A percentile compares a stretch with the other conserved stretches of the same genome.
Evolutionary conservation across 1,140 invertebrate species (phyloP).

Genomic region (Apis cerana): DNA sequence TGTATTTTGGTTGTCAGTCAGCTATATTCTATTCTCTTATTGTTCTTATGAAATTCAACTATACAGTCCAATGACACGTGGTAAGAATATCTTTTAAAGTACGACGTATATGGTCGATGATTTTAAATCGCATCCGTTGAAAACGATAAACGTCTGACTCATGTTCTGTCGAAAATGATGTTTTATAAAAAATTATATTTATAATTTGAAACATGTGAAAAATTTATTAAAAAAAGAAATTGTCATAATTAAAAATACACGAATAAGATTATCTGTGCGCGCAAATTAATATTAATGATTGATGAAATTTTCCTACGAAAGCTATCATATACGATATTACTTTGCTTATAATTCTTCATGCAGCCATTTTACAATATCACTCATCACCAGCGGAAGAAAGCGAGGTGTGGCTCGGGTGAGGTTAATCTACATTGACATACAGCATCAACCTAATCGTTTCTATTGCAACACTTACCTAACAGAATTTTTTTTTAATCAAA

Average conservation of each 20-base stretch:
- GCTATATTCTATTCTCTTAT: background rate
- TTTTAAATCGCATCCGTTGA: conserved; percentile 14
- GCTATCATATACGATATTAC: background rate
- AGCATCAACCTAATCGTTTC: conserved; percentile 35
- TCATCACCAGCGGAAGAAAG: conserved; percentile 15
- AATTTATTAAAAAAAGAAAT: background rate
- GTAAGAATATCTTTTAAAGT: conserved; percentile 10
- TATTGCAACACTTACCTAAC: background rate
- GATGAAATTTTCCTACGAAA: conserved; percentile 6
- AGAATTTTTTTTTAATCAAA: background rate
- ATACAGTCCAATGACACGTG: conserved; percentile 35
- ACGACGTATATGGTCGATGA: background rate
- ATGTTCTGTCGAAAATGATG: background rate
- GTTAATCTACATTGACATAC: conserved; percentile 22
- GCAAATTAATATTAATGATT: background rate
- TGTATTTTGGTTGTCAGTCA: conserved; percentile 15
- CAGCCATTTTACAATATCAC: conserved; percentile 41
- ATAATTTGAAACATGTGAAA: background rate
- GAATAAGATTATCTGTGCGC: background rate
- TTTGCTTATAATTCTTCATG: conserved; percentile 23
- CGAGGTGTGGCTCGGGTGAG: conserved; percentile 28
- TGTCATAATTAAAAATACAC: background rate
- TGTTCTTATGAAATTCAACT: conserved; percentile 18
- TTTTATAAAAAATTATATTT: background rate
- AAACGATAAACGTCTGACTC: conserved; percentile 3